Evolutionary conservation across 1,140 invertebrate species (phyloP).

Genomic region (Pantala flavescens): DNA sequence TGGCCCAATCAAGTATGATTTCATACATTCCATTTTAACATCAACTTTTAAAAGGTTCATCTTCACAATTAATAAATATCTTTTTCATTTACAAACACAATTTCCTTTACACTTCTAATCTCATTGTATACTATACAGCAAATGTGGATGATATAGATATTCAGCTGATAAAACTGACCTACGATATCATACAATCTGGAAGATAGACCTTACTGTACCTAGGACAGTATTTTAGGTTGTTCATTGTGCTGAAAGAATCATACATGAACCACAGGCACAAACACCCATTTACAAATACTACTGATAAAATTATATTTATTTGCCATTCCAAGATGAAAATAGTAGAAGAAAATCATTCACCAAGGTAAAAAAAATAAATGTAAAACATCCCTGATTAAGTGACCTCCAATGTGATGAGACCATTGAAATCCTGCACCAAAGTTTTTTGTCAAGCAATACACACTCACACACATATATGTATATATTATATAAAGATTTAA

Average conservation of each 20-base stretch:
- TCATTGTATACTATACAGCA: slow-evolving; percentile 10
- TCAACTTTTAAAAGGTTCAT: slow-evolving; percentile 9
- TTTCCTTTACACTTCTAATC: slow-evolving; percentile 1
- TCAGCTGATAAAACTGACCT: slow-evolving; percentile 9
- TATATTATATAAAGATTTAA: too few relatives aligned
- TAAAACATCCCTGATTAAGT: background rate
- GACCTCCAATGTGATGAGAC: background rate
- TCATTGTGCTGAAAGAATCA: slow-evolving; percentile 3
- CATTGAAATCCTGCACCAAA: background rate
- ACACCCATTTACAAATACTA: slow-evolving; percentile 7
- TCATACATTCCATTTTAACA: slow-evolving; percentile 7
- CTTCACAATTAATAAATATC: slow-evolving; percentile 10
- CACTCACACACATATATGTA: too few relatives aligned
- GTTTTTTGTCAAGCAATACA: too few relatives aligned
- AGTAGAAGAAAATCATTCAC: background rate
- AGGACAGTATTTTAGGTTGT: background rate
- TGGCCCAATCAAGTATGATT: slow-evolving; percentile 1
- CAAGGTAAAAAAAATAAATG: background rate
- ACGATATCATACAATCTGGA: slow-evolving; percentile 6
- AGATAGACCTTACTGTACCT: slow-evolving; percentile 1
- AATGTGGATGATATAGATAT: slow-evolving; percentile 1
- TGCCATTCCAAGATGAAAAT: background rate
- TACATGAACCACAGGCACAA: slow-evolving; percentile 3
- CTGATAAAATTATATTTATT: background rate
- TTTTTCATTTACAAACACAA: slow-evolving; percentile 7